Evolutionary conservation across 2,113 vertebrate genomes (phyloP).

Genomic region (Gadus macrocephalus): DNA sequence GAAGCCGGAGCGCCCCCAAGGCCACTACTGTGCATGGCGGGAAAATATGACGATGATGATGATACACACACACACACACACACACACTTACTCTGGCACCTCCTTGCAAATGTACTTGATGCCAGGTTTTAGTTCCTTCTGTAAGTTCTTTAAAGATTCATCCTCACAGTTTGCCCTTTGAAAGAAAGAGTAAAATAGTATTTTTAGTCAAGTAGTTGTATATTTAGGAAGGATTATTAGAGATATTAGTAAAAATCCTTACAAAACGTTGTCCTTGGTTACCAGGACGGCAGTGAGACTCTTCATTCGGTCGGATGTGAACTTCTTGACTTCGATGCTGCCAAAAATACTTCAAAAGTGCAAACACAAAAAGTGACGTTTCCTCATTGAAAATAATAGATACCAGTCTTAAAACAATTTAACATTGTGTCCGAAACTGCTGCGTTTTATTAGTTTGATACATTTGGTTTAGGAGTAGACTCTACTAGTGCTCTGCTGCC

Average conservation of each 20-base stretch:
- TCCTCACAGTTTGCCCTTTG: constrained; percentile 52
- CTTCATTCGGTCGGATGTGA: constrained; percentile 63
- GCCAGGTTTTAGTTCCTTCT: constrained; percentile 27
- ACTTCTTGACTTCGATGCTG: constrained; percentile 71
- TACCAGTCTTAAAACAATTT: no score
- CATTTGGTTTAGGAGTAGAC: no score
- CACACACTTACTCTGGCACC: constrained; percentile 54
- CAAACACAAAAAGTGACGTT: not conserved
- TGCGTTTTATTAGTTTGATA: no score
- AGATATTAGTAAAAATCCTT: constrained; percentile 25
- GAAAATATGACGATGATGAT: not conserved
- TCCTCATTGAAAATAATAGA: no score
- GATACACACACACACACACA: not conserved
- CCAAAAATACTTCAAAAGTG: constrained; percentile 72
- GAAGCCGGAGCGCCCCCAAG: no score
- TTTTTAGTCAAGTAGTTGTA: not conserved
- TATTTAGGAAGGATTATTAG: no score
- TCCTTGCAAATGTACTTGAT: constrained; percentile 56
- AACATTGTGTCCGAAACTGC: no score
- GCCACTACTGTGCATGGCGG: no score
- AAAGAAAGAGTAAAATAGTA: no score
- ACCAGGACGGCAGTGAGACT: constrained; percentile 75
- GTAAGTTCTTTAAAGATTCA: constrained; percentile 51
- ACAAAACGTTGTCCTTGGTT: constrained; percentile 43
- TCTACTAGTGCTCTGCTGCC: no score